phyloP scores from a whole-genome alignment of 2,888 invertebrate genomes.

The Unio pictorum region DNA sequence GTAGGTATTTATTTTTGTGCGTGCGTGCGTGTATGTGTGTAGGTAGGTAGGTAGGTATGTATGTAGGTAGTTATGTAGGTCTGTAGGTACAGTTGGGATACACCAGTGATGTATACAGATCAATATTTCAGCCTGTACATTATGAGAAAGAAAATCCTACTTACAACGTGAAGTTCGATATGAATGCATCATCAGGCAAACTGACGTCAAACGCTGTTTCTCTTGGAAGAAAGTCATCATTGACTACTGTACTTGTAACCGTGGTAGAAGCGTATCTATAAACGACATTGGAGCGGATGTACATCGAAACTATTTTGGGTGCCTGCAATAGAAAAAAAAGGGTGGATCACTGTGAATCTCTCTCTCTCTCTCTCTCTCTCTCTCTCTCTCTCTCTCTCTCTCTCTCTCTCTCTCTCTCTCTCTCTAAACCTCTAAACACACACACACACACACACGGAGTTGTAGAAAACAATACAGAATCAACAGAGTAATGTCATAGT shows the following conservation, averaged over 20 bases:
- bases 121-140: no score
- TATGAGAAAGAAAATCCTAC: constrained; percentile 9
- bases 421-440: no score
- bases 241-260: constrained; percentile 78
- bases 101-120: no score
- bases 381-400: constrained; percentile 5
- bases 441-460: no score
- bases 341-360: neutral
- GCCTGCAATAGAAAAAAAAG: constrained; percentile 26
- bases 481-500: no score
- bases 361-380: neutral
- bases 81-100: no score
- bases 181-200: constrained; percentile 62
- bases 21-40: no score
- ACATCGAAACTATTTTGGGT: constrained; percentile 70
- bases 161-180: constrained; percentile 61
- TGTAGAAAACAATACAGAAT: no score
- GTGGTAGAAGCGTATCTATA: constrained; percentile 80
- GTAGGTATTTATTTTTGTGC: no score
- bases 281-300: constrained; percentile 77
- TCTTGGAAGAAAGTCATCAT: constrained; percentile 76
- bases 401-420: constrained; percentile 3
- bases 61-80: no score
- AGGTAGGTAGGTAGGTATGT: no score
- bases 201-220: constrained; percentile 73